Base-by-base conservation (phyloP, 2,113 vertebrate genomes). In the Sigmodon hispidus region DNA sequence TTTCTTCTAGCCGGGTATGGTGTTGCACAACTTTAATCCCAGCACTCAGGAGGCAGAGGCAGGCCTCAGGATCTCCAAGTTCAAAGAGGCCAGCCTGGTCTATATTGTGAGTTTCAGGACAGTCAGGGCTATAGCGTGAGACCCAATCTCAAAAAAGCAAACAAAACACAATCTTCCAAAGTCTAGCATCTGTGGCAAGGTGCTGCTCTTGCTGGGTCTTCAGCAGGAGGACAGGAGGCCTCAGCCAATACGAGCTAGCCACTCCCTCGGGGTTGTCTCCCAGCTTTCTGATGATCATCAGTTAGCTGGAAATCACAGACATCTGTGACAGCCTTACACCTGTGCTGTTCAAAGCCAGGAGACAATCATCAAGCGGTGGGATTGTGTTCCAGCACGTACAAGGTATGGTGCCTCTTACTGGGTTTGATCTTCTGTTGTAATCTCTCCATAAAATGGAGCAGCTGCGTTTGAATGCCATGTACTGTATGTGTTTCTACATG, bases 401-500 rank as follows among this genome's bases (percentile, higher is more conserved):
- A 94, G 94, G 95, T 95, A 96, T 1, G 69, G 91, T 88, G 50
- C 75, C 83, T 93, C 86, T 87, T 75, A 6, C 43, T 26, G 12
- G 21, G 31, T 70, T 80, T 22, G 2, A 22, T 87, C 94, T 94
- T 89, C 76, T 77, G 31, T 83, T 70, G 73, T 59, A 69, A 70
- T 7, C 52, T 91, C 43, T 65, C 93, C 12, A 5, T 22, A 50
- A 86, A 45, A 52, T 70, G 70, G 63, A 94, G 61, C n/a, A 10
- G 11, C 17, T 8, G 0, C 26, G 72, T 90, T 77, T 89, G 72
- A 86, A 76, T 85, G 89, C 63, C 12, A 36, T 48, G 40, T 7
- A 40, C 36, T 55, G 11, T 36, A 5, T 52, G 3, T 24, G 55
- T n/a, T 36, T 21, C 1, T 40, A 61, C 57, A 48, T 22, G 31